Evolutionary conservation across 2,113 vertebrate species (phyloP), one percentile per base, ranked within the genome.

Genomic region (Onychostruthus taczanowskii): DNA sequence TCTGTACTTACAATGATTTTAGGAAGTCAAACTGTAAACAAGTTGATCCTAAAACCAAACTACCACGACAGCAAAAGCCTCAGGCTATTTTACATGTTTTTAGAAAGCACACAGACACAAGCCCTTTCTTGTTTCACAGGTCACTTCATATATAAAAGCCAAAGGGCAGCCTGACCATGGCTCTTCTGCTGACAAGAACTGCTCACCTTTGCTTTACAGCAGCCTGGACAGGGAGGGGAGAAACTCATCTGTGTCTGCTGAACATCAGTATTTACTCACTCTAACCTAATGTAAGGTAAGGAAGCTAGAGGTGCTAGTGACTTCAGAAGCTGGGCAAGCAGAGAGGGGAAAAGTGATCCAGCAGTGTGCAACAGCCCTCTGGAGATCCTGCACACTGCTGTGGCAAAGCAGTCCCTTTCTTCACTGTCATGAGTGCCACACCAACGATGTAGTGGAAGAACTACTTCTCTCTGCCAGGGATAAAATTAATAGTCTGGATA

Each of bases 21-120:
- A 89, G 68, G 72, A 95, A 92, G 59, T 66, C 41, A 43, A 33
- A 69, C 27, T 73, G 37, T 86, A 89, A 91, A 83, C 84, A 91
- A 74, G 49, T 22, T 7, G 2, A 26, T 50, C 47, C 31, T 59
- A 67, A 90, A 85, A 11, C 37, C 70, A 78, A 94, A 78, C 56
- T 82, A 79, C 23, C 28, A 16, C 22, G 43, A 35, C 28, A 67
- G 53, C 44, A 56, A 39, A 86, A 86, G 35, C 53, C 35, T 76
- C 19, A 20, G 58, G 63, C 39, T 73, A 11, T 58, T 88, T 89
- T 43, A 23, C 15, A 6, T 6, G 4, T 46, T 50, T 53, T 82
- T 47, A 55, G 53, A 63, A 50, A 76, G 46, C 21, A 35, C 9
- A 16, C 6, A 35, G 55, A 7, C 27, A 33, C 1, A 19, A 50